Conservation (phyloP, 1,140 invertebrate species). For the Lethrus apterus region DNA sequence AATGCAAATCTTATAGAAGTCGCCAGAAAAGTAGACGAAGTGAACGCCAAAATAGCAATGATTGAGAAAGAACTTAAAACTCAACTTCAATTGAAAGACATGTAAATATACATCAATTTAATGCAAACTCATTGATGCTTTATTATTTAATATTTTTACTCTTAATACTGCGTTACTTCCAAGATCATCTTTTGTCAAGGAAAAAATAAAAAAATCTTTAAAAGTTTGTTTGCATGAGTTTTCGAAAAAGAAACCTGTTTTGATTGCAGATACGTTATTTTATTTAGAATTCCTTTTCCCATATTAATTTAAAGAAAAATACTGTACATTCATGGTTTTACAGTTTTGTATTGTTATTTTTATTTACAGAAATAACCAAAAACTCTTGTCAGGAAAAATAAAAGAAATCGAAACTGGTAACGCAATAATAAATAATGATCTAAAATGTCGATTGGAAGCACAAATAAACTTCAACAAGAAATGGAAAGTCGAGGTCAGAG, state of each 20-base stretch:
- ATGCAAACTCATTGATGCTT: too few relatives aligned
- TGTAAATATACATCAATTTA: slow-evolving; percentile 7
- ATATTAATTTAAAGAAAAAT: too few relatives aligned
- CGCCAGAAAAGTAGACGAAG: slow-evolving; percentile 20
- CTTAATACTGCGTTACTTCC: too few relatives aligned
- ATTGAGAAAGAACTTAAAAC: slow-evolving; percentile 23
- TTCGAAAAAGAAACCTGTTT: too few relatives aligned
- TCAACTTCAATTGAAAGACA: slow-evolving; percentile 17
- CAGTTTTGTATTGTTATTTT: not conserved
- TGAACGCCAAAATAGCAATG: slow-evolving; percentile 22
- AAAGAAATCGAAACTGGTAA: slow-evolving; percentile 24
- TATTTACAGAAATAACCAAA: slow-evolving; percentile 13
- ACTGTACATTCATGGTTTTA: too few relatives aligned
- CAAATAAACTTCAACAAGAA: slow-evolving; percentile 35
- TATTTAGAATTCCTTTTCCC: too few relatives aligned
- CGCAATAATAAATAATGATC: slow-evolving; percentile 26
- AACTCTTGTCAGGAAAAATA: slow-evolving; percentile 20
- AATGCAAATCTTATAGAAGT: slow-evolving; percentile 22
- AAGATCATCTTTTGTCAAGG: too few relatives aligned
- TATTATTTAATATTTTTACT: too few relatives aligned
- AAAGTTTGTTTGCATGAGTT: too few relatives aligned
- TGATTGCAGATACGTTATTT: too few relatives aligned
- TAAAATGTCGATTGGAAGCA: slow-evolving; percentile 27
- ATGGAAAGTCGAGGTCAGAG: slow-evolving; percentile 41
- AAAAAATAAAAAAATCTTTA: too few relatives aligned